phyloP scores from a whole-genome alignment of 2,888 invertebrate genomes.

The Hipparchia semele region DNA sequence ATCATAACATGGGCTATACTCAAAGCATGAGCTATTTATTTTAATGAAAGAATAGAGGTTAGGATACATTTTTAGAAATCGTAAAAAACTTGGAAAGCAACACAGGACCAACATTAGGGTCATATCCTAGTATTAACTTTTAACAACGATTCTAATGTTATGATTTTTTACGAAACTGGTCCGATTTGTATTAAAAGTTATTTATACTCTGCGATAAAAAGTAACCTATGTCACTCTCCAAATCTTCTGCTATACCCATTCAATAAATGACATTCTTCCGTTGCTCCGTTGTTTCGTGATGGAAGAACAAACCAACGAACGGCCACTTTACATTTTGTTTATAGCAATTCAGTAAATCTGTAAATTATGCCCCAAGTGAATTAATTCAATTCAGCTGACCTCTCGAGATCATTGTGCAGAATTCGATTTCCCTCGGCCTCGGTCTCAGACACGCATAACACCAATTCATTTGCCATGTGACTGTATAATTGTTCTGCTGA shows the following conservation, averaged over 20 bases:
- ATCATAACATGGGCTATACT: too few relatives aligned
- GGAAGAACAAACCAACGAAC: neutral
- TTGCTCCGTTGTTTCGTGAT: neutral
- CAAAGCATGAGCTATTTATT: neutral
- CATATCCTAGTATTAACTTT: too few relatives aligned
- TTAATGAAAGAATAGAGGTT: neutral
- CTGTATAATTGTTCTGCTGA: constrained; percentile 16
- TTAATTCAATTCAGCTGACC: constrained; percentile 33
- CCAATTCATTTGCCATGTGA: constrained; percentile 40
- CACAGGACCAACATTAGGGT: too few relatives aligned
- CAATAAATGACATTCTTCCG: neutral
- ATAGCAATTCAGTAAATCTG: neutral
- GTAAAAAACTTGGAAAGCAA: neutral
- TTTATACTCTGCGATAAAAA: too few relatives aligned
- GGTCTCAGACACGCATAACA: constrained; percentile 55
- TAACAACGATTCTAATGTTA: too few relatives aligned
- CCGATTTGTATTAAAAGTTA: too few relatives aligned
- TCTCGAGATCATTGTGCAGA: constrained; percentile 41
- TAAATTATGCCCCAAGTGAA: constrained; percentile 13
- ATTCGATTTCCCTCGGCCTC: constrained; percentile 76
- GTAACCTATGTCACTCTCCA: too few relatives aligned
- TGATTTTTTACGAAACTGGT: too few relatives aligned
- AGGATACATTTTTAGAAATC: neutral
- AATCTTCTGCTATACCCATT: neutral
- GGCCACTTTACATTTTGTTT: too few relatives aligned